phyloP scores from a whole-genome alignment of 2,797 vertebrate species.

The Carapus acus region DNA sequence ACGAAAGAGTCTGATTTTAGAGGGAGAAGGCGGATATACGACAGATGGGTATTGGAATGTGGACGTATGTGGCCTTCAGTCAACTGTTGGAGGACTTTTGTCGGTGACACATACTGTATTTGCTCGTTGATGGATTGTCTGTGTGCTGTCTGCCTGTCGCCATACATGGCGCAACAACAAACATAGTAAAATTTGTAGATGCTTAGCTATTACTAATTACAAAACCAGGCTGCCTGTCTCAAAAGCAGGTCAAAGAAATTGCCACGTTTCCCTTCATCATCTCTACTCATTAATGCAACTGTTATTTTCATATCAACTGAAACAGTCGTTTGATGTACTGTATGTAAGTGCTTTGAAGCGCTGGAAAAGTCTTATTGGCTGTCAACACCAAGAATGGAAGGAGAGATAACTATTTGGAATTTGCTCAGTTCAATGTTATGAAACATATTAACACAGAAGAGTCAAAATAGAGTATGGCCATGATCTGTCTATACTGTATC shows the following conservation, averaged over 20 bases:
- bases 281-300: background rate
- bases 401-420: background rate
- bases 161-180: conserved; percentile 49
- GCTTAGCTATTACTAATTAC: conserved; percentile 44
- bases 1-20: conserved; percentile 29
- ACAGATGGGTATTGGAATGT: conserved; percentile 50
- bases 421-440: too few relatives aligned
- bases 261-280: background rate
- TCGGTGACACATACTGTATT: conserved; percentile 53
- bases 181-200: conserved; percentile 57
- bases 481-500: background rate
- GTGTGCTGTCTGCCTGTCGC: conserved; percentile 43
- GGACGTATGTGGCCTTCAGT: conserved; percentile 42
- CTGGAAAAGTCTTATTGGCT: background rate
- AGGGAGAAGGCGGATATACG: conserved; percentile 32
- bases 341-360: background rate
- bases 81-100: conserved; percentile 46
- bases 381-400: background rate
- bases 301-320: too few relatives aligned
- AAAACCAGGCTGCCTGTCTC: conserved; percentile 27
- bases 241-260: conserved; percentile 30
- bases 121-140: conserved; percentile 62
- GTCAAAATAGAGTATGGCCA: conserved; percentile 3
- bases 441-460: too few relatives aligned
- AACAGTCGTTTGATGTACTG: too few relatives aligned